phyloP scores from a whole-genome alignment of 2,113 vertebrate genomes.

The Cottus gobio region DNA sequence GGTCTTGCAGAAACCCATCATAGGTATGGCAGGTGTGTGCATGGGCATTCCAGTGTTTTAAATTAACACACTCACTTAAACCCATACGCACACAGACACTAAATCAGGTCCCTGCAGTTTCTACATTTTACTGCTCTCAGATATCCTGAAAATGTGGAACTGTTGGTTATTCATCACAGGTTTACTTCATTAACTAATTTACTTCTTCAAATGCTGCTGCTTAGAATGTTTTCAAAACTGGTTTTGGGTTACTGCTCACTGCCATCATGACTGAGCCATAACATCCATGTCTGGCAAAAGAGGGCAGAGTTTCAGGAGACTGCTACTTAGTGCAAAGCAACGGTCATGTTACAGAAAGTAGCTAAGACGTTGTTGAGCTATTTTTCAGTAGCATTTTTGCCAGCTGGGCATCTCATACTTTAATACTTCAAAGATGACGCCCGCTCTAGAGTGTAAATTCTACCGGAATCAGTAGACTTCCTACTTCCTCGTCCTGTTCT shows the following conservation, averaged over 20 bases:
- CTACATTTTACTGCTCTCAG: background rate
- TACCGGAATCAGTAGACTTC: too few relatives aligned
- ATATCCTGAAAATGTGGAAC: background rate
- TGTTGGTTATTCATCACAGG: background rate
- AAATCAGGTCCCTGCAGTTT: background rate
- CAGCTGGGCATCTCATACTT: too few relatives aligned
- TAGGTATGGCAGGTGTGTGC: conserved; percentile 90
- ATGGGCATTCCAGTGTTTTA: conserved; percentile 6
- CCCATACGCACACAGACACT: background rate
- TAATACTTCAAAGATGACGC: too few relatives aligned
- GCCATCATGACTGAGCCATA: background rate
- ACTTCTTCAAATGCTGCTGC: background rate
- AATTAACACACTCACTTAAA: background rate
- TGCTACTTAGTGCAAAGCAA: too few relatives aligned
- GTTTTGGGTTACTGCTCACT: background rate
- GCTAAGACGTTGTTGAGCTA: too few relatives aligned
- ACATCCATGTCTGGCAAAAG: background rate
- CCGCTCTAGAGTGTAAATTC: too few relatives aligned
- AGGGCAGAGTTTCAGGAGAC: too few relatives aligned
- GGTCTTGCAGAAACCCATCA: conserved; percentile 95
- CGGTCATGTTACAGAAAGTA: too few relatives aligned
- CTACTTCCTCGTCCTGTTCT: too few relatives aligned
- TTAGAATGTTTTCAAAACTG: background rate
- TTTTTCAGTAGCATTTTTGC: too few relatives aligned
- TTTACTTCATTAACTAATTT: background rate